These are phyloP conservation scores for Botia kubotai DNA, from an alignment of 2,797 vertebrate genomes.

Conservation along the genomic window DNA sequence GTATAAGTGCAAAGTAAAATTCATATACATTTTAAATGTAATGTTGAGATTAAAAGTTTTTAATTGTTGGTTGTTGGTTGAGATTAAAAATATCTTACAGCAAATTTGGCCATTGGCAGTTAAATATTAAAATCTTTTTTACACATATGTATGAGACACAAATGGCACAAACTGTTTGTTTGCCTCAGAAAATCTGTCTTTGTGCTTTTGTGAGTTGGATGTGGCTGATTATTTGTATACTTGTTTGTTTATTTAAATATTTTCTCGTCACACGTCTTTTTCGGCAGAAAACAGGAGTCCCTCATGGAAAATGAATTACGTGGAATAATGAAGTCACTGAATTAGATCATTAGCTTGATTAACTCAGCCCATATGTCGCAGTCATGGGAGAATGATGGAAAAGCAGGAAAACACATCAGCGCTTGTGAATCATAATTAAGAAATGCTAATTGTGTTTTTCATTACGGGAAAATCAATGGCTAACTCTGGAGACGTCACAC, in stretches of 20 bases:
- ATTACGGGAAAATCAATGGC: slow-evolving; percentile 63
- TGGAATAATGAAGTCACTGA: slow-evolving; percentile 65
- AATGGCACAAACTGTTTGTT: neutral
- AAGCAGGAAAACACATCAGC: slow-evolving; percentile 60
- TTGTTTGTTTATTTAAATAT: slow-evolving; percentile 46
- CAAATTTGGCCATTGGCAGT: no score
- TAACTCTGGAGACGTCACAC: slow-evolving; percentile 58
- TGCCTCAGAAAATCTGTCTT: neutral
- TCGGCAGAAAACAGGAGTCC: slow-evolving; percentile 46
- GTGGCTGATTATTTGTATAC: slow-evolving; percentile 16
- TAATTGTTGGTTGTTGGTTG: no score
- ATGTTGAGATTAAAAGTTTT: no score
- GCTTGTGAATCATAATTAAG: slow-evolving; percentile 72
- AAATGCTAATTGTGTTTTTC: slow-evolving; percentile 68
- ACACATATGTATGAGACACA: no score
- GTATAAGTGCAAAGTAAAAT: no score
- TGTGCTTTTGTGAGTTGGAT: slow-evolving; percentile 8
- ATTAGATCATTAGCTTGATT: slow-evolving; percentile 72
- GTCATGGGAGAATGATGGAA: slow-evolving; percentile 63
- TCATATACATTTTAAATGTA: no score
- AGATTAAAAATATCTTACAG: no score
- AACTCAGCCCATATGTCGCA: slow-evolving; percentile 71
- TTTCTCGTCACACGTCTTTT: slow-evolving; percentile 52
- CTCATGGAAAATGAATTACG: slow-evolving; percentile 62
- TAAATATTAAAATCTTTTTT: no score